Evolutionary conservation across 92 coral and sea anemone genomes (phyloP).

Genomic region (Parazoanthus swiftii): DNA sequence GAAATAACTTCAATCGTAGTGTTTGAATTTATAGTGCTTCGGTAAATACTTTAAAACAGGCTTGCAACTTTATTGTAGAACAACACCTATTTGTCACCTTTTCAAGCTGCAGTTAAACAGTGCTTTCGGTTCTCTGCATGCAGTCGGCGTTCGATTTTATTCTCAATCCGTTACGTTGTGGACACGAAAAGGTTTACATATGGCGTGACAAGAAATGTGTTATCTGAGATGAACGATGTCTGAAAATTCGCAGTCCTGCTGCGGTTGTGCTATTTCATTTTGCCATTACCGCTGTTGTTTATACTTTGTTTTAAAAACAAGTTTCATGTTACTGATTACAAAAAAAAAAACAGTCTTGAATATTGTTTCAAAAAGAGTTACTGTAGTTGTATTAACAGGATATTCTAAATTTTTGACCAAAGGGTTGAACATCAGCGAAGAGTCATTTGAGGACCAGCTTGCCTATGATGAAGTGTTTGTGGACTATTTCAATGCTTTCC

Average conservation of each 20-base stretch:
- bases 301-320: too few species aligned
- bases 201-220: not conserved
- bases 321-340: too few species aligned
- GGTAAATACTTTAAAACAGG: not conserved
- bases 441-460: conserved; percentile 82
- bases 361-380: too few species aligned
- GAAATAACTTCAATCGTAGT: too few species aligned
- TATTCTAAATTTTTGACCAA: not conserved
- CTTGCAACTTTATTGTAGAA: not conserved
- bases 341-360: too few species aligned
- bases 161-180: too few species aligned
- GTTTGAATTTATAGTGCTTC: not conserved
- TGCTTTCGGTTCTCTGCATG: not conserved
- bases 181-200: too few species aligned
- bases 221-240: too few species aligned
- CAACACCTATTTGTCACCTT: not conserved
- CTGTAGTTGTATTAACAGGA: not conserved
- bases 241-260: too few species aligned
- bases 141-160: not conserved
- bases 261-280: too few species aligned
- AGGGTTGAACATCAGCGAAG: conserved; percentile 75
- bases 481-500: conserved; percentile 93
- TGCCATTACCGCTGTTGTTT: too few species aligned
- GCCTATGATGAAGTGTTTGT: conserved; percentile 92
- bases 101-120: not conserved